Base-by-base conservation (phyloP, 2,113 vertebrate genomes). In the Colinus virginianus region DNA sequence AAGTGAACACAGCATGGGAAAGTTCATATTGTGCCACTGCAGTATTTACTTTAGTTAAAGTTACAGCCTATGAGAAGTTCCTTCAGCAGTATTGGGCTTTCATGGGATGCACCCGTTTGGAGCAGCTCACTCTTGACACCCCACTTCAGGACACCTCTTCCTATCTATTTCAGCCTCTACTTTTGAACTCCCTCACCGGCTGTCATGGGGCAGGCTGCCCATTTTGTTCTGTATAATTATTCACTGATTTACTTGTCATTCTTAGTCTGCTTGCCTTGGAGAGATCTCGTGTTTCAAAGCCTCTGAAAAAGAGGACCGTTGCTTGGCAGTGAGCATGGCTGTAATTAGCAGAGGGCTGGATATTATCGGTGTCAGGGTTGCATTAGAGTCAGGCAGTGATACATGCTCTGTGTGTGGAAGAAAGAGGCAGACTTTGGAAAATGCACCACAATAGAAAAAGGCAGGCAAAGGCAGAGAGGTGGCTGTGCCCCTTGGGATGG, bases 341-440 rank as follows among this genome's bases (percentile, higher is more conserved):
- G 66, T 55, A 70, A 84, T 69, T 79, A 90, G 74, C 74, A 70
- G 56, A 30, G 64, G 34, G 22, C 34, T 43, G 51, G 63, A 80
- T 40, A 30, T 51, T 17, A 16, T 48, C 49, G 36, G 14, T 38
- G 36, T 64, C 2, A 0, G 56, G 38, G 30, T 34, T 30, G 38
- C 74, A 42, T 45, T 83, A 58, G 67, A 11, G 49, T 58, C 42
- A 46, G 56, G 62, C 55, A 38, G 30, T 25, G 40, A 14, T 64
- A 23, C 1, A 26, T 0, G 0, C 42, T 46, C 42, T 8, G 51
- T 53, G 7, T 45, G 21, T 7, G 55, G 21, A 63, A 38, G n/a
- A 61, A 70, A 53, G n/a, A 69, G 26, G 13, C 25, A 48, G 38
- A 43, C 62, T 59, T 68, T 64, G 55, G 63, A 59, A 79, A 79